A percentile compares a stretch with the other conserved stretches of the same genome.
phyloP scores from a whole-genome alignment of 1,140 invertebrate species.

The Drosophila ananassae region DNA sequence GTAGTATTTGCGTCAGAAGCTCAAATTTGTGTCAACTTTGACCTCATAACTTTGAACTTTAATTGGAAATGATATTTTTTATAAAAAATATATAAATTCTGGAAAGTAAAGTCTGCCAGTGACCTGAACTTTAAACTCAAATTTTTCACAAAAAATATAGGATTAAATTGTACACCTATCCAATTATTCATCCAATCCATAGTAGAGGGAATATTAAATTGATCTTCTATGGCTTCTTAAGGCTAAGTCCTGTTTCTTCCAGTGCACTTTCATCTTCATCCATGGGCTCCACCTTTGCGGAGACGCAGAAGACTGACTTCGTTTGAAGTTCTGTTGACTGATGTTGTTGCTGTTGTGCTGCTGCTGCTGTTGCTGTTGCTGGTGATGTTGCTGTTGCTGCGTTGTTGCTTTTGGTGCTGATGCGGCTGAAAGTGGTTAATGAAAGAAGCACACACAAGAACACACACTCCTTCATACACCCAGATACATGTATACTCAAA shows the following conservation, averaged over 20 bases:
- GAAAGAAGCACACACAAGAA: conserved; percentile 59
- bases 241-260: background rate
- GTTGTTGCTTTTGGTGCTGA: conserved; percentile 12
- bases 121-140: background rate
- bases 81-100: background rate
- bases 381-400: conserved; percentile 19
- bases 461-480: background rate
- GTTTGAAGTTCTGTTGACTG: conserved; percentile 72
- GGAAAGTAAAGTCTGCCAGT: background rate
- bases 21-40: background rate
- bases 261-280: conserved; percentile 17
- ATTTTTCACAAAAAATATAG: no score
- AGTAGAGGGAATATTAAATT: no score
- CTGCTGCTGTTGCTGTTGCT: conserved; percentile 14
- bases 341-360: conserved; percentile 41
- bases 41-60: background rate
- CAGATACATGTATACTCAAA: background rate
- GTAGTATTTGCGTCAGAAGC: background rate
- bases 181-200: no score
- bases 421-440: conserved; percentile 63
- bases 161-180: no score
- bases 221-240: no score
- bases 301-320: conserved; percentile 52
- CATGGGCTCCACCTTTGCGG: conserved; percentile 32
- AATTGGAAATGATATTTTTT: background rate